phyloP scores from a whole-genome alignment of 1,140 invertebrate species.

The Bombus polaris region DNA sequence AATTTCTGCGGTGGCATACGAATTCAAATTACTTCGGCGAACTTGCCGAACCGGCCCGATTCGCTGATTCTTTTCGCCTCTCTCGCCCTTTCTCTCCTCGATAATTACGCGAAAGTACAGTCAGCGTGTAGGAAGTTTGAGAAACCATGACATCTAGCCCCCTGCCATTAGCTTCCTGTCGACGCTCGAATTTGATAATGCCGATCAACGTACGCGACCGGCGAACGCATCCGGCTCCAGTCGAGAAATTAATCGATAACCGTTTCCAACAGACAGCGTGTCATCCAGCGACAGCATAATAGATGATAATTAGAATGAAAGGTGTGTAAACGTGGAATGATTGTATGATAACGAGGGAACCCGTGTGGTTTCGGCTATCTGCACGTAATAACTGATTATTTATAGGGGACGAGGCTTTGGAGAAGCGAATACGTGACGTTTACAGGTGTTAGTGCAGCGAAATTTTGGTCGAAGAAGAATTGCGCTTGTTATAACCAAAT shows the following conservation, averaged over 20 bases:
- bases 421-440: too few species aligned
- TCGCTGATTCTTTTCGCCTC: constrained; percentile 24
- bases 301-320: constrained; percentile 24
- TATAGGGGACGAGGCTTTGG: too few species aligned
- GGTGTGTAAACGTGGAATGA: too few species aligned
- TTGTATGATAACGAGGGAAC: neutral
- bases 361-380: neutral
- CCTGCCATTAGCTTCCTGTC: neutral
- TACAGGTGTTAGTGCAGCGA: too few species aligned
- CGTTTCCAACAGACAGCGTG: neutral
- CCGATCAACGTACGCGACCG: neutral
- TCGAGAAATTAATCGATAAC: constrained; percentile 33
- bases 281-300: neutral
- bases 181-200: constrained; percentile 34
- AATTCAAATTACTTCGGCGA: constrained; percentile 66
- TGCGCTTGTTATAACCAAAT: too few species aligned
- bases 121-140: constrained; percentile 36
- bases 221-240: neutral
- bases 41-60: constrained; percentile 31
- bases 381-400: neutral
- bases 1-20: constrained; percentile 64
- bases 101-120: constrained; percentile 35
- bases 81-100: neutral
- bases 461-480: too few species aligned
- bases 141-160: neutral